Base-by-base conservation (phyloP, 1,140 invertebrate species). In the Contarinia nasturtii region DNA sequence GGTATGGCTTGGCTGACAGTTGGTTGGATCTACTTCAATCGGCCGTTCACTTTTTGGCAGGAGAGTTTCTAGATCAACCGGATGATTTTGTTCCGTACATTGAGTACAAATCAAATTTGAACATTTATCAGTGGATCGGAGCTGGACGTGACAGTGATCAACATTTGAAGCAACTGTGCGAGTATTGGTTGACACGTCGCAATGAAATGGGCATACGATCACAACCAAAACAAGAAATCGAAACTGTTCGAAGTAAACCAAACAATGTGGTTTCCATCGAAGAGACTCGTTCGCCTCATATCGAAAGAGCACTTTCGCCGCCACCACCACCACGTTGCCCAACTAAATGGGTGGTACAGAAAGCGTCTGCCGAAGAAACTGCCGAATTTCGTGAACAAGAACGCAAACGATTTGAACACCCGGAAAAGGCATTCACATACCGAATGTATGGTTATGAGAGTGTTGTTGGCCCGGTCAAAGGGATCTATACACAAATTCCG, bases 111-210 rank as follows among this genome's bases (percentile, higher is more conserved):
- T 76, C 70, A 42, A 38, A 58, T 61, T 51, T 73, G 48, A 64
- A 77, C 58, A 72, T 79, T 47, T 95, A 91, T 65, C 86, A 91
- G 53, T 95, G 91, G 91, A 95, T 94, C 47, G 91, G 89, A 1
- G 86, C 86, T n/a, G 89, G 90, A 0, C 71, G 90, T 22, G 91
- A 95, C 60, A 82, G 83, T 1, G 90, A 95, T 68, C 73, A 76
- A 11, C 73, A 86, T 33, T 65, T 96, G 2, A 63, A 72, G 4
- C 66, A 76, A 7, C 62, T 94, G 17, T 91, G 82, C 57, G 71
- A 76, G 44, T 73, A 75, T 50, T 90, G 86, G 86, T 54, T 86
- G 48, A 69, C 78, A 41, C 71, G 73, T 46, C 70, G 71, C 51
- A 71, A 71, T 47, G 57, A 68, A 52, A 53, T 65, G 47, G 54